Evolutionary conservation across 2,888 invertebrate species (phyloP).

Genomic region (Gari tellinella): DNA sequence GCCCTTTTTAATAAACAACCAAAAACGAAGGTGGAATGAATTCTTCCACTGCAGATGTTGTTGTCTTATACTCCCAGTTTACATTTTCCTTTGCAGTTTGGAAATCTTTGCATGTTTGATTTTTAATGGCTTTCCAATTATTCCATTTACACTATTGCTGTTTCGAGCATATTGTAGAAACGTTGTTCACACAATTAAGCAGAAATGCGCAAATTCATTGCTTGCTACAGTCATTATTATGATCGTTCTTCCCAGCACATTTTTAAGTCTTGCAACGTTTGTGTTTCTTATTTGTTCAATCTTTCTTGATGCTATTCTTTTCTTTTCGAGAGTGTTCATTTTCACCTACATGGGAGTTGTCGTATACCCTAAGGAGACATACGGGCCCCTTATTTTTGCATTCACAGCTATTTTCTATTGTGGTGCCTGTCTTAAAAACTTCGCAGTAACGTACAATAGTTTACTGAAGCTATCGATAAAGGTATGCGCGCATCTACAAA

Average conservation of each 20-base stretch:
- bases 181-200: not conserved
- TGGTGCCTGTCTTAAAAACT: slow-evolving; percentile 41
- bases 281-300: slow-evolving; percentile 60
- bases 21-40: slow-evolving; percentile 16
- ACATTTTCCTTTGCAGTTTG: slow-evolving; percentile 32
- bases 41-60: not conserved
- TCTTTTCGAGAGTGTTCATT: slow-evolving; percentile 47
- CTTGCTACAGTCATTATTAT: not conserved
- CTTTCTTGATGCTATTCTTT: slow-evolving; percentile 59
- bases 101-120: slow-evolving; percentile 40
- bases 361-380: slow-evolving; percentile 51
- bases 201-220: not conserved
- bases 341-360: slow-evolving; percentile 62
- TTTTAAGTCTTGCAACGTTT: slow-evolving; percentile 9
- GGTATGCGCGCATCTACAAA: slow-evolving; percentile 24
- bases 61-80: slow-evolving; percentile 27
- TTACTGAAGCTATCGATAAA: slow-evolving; percentile 35
- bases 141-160: slow-evolving; percentile 35
- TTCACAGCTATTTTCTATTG: slow-evolving; percentile 54
- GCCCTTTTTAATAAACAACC: too few relatives aligned
- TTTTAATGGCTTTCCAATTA: slow-evolving; percentile 48
- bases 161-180: slow-evolving; percentile 39
- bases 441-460: slow-evolving; percentile 28
- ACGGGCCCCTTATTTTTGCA: slow-evolving; percentile 57
- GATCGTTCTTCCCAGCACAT: too few relatives aligned